A percentile compares a stretch with the other conserved stretches of the same genome.
These are phyloP conservation scores for Drosophila quinaria DNA, from an alignment of 2,888 invertebrate species.

Conservation along the genomic window DNA sequence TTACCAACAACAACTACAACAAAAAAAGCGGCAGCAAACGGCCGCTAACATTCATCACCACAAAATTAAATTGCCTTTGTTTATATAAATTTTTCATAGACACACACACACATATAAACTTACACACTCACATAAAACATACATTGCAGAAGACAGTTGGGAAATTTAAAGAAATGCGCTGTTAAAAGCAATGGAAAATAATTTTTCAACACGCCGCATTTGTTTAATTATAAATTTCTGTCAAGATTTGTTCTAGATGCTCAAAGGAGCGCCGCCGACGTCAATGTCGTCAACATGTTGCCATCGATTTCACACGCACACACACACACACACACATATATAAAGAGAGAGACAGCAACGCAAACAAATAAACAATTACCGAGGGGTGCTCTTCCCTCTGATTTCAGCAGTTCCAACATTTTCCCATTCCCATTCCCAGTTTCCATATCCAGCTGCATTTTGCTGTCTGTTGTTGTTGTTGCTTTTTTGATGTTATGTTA, in stretches of 20 bases:
- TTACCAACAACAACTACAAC: constrained; percentile 72
- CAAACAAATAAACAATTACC: constrained; percentile 77
- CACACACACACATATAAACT: constrained; percentile 35
- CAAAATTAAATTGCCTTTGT: constrained; percentile 77
- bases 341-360: constrained; percentile 47
- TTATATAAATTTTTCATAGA: constrained; percentile 68
- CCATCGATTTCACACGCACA: constrained; percentile 48
- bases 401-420: constrained; percentile 22
- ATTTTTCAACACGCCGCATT: constrained; percentile 75
- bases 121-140: constrained; percentile 18
- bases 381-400: constrained; percentile 36
- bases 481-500: constrained; percentile 50
- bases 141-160: constrained; percentile 56
- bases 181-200: constrained; percentile 75
- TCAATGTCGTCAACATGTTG: constrained; percentile 68
- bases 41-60: constrained; percentile 76
- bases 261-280: constrained; percentile 77
- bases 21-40: constrained; percentile 56
- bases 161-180: constrained; percentile 75
- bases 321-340: constrained; percentile 4
- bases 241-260: constrained; percentile 69
- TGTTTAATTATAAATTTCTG: constrained; percentile 81
- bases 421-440: constrained; percentile 19
- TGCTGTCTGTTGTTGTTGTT: constrained; percentile 32
- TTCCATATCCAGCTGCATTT: constrained; percentile 56